A percentile compares a stretch with the other conserved stretches of the same genome.
These are phyloP conservation scores for Myioborus melanocephalus DNA, from an alignment of 2,797 vertebrate species.

Conservation along the genomic window DNA sequence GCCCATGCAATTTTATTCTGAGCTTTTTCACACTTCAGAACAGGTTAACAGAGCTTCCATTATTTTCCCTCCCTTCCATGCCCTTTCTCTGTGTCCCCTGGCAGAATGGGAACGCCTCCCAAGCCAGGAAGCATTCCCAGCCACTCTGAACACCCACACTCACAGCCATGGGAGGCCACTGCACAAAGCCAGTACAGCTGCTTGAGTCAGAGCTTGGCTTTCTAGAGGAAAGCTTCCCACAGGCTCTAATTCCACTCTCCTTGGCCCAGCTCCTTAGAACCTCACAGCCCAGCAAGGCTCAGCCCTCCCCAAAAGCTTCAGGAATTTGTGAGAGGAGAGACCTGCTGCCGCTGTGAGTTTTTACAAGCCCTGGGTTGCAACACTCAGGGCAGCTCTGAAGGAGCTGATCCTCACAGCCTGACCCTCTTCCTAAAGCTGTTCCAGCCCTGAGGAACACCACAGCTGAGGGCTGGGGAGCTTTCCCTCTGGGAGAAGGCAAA, in stretches of 20 bases:
- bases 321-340: background rate
- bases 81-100: background rate
- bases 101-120: background rate
- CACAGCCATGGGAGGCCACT: background rate
- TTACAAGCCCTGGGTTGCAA: background rate
- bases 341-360: accelerated
- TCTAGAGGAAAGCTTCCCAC: background rate
- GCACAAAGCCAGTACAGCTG: background rate
- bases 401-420: background rate
- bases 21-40: background rate
- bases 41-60: background rate
- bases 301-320: background rate
- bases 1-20: background rate
- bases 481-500: background rate
- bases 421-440: background rate
- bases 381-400: background rate
- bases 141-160: accelerated
- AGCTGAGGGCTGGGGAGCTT: background rate
- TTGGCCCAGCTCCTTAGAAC: background rate
- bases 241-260: background rate
- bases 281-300: background rate
- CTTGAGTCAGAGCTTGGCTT: background rate
- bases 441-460: background rate
- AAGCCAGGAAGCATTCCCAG: background rate
- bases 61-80: background rate